Conservation (phyloP, 2,888 invertebrate genomes). For the Lottia gigantea region DNA sequence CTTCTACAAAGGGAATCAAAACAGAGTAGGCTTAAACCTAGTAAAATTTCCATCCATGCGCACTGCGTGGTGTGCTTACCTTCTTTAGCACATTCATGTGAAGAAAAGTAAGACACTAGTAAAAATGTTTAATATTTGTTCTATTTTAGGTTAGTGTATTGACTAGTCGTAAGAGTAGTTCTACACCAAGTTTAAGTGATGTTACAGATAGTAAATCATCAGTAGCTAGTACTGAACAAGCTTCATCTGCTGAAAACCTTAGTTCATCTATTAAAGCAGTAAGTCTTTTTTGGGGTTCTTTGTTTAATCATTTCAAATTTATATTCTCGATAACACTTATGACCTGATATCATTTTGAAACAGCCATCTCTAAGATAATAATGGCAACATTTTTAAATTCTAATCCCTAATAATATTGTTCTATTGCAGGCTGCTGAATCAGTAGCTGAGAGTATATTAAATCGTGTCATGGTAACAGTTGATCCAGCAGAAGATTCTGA, state of each 20-base stretch:
- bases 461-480: constrained; percentile 69
- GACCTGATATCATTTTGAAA: no score
- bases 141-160: constrained; percentile 69
- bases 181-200: constrained; percentile 85
- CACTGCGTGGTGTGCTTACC: no score
- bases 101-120: no score
- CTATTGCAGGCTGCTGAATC: constrained; percentile 83
- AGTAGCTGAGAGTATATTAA: constrained; percentile 85
- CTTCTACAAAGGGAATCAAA: no score
- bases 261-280: constrained; percentile 63
- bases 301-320: not conserved
- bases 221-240: constrained; percentile 91
- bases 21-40: no score
- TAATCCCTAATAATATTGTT: not conserved
- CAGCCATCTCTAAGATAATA: no score
- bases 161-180: constrained; percentile 90
- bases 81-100: no score
- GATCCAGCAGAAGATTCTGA: constrained; percentile 41
- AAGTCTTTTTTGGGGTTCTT: constrained; percentile 41
- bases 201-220: constrained; percentile 85
- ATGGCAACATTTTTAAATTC: not conserved
- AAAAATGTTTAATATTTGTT: not conserved
- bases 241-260: constrained; percentile 93
- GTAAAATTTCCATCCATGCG: no score
- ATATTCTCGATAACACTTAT: no score